Evolutionary conservation across 2,888 invertebrate genomes (phyloP).

Genomic region (Kryphioiulus occultus): DNA sequence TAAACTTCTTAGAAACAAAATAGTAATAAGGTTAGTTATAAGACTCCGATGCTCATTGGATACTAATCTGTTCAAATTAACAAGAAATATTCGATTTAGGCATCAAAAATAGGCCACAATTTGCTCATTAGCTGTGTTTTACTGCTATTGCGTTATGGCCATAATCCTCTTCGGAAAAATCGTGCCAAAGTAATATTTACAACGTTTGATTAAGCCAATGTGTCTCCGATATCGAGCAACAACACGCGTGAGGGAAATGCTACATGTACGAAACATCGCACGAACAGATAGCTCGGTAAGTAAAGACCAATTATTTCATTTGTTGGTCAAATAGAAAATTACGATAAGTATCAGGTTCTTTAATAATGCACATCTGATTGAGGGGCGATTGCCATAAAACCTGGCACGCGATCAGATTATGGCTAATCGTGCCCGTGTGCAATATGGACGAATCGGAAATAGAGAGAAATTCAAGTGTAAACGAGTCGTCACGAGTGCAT

Average conservation of each 20-base stretch:
- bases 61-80: too few relatives aligned
- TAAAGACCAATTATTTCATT: constrained; percentile 20
- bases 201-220: neutral
- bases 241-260: neutral
- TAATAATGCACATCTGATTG: constrained; percentile 17
- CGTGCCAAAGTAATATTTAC: neutral
- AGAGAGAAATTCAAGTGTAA: neutral
- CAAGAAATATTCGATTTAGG: too few relatives aligned
- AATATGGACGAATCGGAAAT: neutral
- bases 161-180: neutral
- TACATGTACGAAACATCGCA: neutral
- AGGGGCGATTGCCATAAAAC: neutral
- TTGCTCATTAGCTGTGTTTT: too few relatives aligned
- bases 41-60: too few relatives aligned
- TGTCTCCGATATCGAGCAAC: neutral
- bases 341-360: neutral
- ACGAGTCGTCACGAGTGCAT: too few relatives aligned
- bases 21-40: too few relatives aligned
- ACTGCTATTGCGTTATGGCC: too few relatives aligned
- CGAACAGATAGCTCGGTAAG: neutral
- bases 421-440: neutral
- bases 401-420: neutral
- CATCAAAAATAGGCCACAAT: too few relatives aligned
- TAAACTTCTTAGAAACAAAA: too few relatives aligned
- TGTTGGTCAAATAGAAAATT: constrained; percentile 11